Evolutionary conservation across 2,888 invertebrate species (phyloP), one percentile per base, ranked within the genome.

Genomic region (Heliconius charithonia): DNA sequence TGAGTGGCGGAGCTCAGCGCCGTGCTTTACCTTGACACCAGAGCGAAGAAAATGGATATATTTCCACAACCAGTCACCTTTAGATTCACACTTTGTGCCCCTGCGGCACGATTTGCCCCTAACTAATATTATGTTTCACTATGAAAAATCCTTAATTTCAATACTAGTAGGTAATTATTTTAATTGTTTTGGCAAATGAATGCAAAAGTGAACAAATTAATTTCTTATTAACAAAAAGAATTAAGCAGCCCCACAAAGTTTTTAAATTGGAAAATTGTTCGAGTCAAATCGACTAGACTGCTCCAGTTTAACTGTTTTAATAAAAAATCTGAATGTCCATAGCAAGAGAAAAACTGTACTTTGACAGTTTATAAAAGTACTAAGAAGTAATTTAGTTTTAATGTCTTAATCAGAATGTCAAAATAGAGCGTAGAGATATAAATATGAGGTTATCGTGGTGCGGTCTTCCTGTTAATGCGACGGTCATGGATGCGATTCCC

Each of bases 311-410:
- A 72, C 32, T n/a, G 56, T n/a, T 59, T 56, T 72, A 59, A 72
- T 72, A 59, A 72, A 72, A 72, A 72, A 72, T 72, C 32, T 72
- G 59, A 72, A 72, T 25, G 29, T 56, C n/a, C 56, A 56, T 71
- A 32, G 72, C n/a, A 37, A 59, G n/a, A 59, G 72, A 32, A 72
- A 72, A 72, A 72, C 9, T 32, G 32, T 72, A 37, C 56, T 59
- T 72, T 72, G 16, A 72, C 32, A 59, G 7, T 72, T 32, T 16
- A 56, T 59, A 71, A 56, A 32, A 32, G 13, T 56, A 69, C 16
- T 6, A 59, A 56, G 12, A n/a, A 22, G 13, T 71, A 71, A 12
- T 32, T 27, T 3, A 16, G 29, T 56, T 32, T 22, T 4, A 71
- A 56, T 6, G 22, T 22, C n/a, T 13, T 29, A 71, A 22, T 71